Evolutionary conservation across 2,797 vertebrate genomes (phyloP).

Genomic region (Zalophus californianus): DNA sequence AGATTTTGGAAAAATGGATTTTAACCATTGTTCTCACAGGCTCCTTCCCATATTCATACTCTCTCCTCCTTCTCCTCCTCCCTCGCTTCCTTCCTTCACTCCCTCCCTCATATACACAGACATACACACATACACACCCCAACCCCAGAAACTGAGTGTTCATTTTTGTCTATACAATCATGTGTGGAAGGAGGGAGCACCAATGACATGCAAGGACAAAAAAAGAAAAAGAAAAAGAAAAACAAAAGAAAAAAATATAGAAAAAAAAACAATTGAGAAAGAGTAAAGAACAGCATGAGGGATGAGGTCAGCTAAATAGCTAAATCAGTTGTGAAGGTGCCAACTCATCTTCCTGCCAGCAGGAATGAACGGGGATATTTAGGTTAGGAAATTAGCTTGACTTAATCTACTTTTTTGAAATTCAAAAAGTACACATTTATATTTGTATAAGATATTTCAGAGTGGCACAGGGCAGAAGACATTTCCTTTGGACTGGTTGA

Average conservation of each 20-base stretch:
- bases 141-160: background rate
- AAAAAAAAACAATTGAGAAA: background rate
- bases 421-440: background rate
- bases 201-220: background rate
- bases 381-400: background rate
- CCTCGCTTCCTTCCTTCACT: background rate
- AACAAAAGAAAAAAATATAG: background rate
- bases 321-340: background rate
- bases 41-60: background rate
- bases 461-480: background rate
- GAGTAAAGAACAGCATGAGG: background rate
- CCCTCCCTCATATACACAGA: background rate
- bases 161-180: background rate
- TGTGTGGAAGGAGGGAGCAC: background rate
- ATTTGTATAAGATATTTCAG: background rate
- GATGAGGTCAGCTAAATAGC: background rate
- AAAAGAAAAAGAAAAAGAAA: background rate
- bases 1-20: background rate
- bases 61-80: background rate
- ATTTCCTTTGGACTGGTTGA: background rate
- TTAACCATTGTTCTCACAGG: background rate
- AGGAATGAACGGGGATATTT: background rate
- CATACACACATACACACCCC: no score
- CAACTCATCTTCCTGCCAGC: background rate
- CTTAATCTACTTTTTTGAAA: constrained; percentile 3